Base-by-base conservation (phyloP, 2,888 invertebrate species). In the Leucozona laternaria region DNA sequence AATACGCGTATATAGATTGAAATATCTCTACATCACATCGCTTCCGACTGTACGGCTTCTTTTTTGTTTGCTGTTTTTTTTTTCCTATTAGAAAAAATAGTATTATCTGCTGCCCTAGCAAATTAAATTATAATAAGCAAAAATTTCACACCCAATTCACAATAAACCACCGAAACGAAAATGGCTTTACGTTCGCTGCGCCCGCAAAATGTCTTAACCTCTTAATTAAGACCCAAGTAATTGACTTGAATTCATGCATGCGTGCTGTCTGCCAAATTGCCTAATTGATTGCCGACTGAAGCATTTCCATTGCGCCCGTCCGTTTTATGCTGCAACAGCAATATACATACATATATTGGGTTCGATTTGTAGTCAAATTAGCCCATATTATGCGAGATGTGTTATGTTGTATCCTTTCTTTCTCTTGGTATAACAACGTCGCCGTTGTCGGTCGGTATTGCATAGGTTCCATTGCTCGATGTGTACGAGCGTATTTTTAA, bases 131-230 rank as follows among this genome's bases (percentile, higher is more conserved):
- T n/a, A 7, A 73, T 53, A 50, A 55, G 53, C 13, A 50, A 64
- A 76, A 70, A 70, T 60, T 82, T 82, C 78, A 82, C 82, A 82
- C 82, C 72, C 57, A 66, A 68, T 77, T 53, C 77, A 73, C 72
- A 72, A 55, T 53, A 72, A 68, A 20, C 60, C 72, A 64, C 71
- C 55, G 57, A 71, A 72, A 72, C 68, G 55, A 45, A 55, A 57
- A 73, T 68, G 40, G n/a, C 71, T 77, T 53, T 66, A 50, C 48
- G 55, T 55, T 78, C 13, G 37, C 55, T 53, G 66, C 60, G 37
- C 45, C 71, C 68, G 55, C 73, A 68, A 79, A 31, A 60, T 78
- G 78, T 73, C 83, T 83, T 83, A 83, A 83, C 78, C 78, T 73
- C 78, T 78, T 79, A 78, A 78, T 83, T 73, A 73, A 40, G 31